Evolutionary conservation across 2,113 vertebrate genomes (phyloP).

Genomic region (Gadus macrocephalus): DNA sequence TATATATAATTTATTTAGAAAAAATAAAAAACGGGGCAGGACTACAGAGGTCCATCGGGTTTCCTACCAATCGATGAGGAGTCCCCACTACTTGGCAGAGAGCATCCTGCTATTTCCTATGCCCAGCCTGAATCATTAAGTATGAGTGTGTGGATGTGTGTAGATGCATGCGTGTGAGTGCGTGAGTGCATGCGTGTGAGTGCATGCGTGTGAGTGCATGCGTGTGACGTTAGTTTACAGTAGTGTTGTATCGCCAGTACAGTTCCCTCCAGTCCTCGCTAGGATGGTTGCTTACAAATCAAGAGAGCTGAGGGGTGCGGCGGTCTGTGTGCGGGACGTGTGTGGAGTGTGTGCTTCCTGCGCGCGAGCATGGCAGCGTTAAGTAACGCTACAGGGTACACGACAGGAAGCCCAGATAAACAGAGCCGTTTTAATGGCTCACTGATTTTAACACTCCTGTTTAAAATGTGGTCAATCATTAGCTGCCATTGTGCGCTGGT

Average conservation of each 20-base stretch:
- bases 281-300: too few relatives aligned
- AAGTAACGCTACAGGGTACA: background rate
- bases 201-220: background rate
- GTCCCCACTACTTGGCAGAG: background rate
- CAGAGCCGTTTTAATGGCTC: slow-evolving; percentile 2
- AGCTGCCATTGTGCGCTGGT: slow-evolving; percentile 17
- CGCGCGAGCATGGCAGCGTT: background rate
- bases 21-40: too few relatives aligned
- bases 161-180: background rate
- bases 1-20: too few relatives aligned
- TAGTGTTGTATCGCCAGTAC: too few relatives aligned
- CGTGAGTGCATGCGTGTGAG: slow-evolving; percentile 14
- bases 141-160: background rate
- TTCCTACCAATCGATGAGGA: slow-evolving; percentile 20
- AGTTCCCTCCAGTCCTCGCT: too few relatives aligned
- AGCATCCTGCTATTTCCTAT: background rate
- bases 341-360: background rate
- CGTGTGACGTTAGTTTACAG: background rate
- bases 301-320: too few relatives aligned
- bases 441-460: slow-evolving; percentile 35
- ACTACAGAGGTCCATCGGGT: slow-evolving; percentile 27
- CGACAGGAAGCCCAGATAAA: slow-evolving; percentile 4
- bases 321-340: too few relatives aligned
- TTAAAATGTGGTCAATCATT: slow-evolving; percentile 54
- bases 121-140: background rate